phyloP scores from a whole-genome alignment of 2,797 vertebrate genomes.

The Mergus octosetaceus region DNA sequence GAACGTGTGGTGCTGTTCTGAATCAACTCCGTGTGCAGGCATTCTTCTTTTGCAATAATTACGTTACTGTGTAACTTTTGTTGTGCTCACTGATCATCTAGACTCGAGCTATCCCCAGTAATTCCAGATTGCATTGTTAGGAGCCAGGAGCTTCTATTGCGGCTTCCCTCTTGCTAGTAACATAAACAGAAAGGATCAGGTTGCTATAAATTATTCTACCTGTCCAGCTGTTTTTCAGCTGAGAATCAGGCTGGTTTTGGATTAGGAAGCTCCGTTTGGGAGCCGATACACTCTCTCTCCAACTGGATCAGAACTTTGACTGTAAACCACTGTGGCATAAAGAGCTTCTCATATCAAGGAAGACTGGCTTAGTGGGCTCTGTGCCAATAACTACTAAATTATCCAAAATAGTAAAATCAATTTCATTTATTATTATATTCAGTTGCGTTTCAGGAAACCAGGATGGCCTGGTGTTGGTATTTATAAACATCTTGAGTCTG shows the following conservation, averaged over 20 bases:
- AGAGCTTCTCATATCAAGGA: fast-evolving
- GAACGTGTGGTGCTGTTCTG: background rate
- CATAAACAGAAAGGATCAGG: background rate
- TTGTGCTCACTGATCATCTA: fast-evolving
- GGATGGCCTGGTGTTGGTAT: fast-evolving
- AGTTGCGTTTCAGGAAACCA: background rate
- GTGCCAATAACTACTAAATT: fast-evolving
- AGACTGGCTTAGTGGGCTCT: background rate
- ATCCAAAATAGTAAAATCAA: fast-evolving
- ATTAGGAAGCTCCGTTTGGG: fast-evolving
- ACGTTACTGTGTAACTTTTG: fast-evolving
- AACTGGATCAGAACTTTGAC: fast-evolving
- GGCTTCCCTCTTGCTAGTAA: background rate
- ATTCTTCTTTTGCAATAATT: background rate
- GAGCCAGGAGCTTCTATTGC: background rate
- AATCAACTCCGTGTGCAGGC: fast-evolving
- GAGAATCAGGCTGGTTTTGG: background rate
- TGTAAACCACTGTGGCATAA: fast-evolving
- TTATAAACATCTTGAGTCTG: background rate
- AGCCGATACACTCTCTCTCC: fast-evolving
- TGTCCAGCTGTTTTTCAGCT: background rate
- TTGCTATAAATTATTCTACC: background rate
- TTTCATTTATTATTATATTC: fast-evolving
- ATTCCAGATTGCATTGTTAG: fast-evolving
- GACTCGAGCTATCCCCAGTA: background rate